Conservation (phyloP, 2,113 vertebrate genomes). For the Campylomormyrus numenius region DNA sequence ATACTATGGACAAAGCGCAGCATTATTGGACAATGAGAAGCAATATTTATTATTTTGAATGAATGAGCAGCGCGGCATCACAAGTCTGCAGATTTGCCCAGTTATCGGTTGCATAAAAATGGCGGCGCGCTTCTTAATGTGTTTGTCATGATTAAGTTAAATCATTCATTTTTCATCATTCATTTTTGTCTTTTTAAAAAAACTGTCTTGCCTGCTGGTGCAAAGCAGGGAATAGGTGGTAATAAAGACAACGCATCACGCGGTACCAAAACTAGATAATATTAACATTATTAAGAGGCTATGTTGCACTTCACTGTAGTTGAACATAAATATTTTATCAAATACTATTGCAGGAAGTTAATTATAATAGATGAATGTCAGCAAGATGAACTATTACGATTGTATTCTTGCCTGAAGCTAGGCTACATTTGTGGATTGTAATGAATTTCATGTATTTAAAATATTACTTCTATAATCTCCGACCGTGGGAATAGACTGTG, state of each 20-base stretch:
- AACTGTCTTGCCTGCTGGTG: background rate
- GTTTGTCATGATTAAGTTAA: background rate
- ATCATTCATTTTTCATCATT: background rate
- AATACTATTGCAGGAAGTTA: background rate
- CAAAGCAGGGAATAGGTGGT: background rate
- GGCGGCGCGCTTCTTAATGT: background rate
- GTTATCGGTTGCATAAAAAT: background rate
- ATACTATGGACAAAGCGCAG: background rate
- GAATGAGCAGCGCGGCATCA: background rate
- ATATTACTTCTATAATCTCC: background rate
- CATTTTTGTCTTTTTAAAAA: background rate
- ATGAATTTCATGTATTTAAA: background rate
- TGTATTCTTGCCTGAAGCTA: background rate
- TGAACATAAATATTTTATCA: background rate
- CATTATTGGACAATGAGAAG: background rate
- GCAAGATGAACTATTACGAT: background rate
- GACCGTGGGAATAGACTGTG: background rate
- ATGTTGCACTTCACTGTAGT: background rate
- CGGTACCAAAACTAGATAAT: background rate
- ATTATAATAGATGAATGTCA: background rate
- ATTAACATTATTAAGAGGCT: background rate
- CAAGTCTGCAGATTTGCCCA: background rate
- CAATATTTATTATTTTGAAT: background rate
- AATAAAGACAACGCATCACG: background rate
- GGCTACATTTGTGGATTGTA: background rate